Percentiles rank a stretch among this genome's conserved stretches.
Evolutionary conservation across 2,113 vertebrate species (phyloP).

Genomic region (Taxidea taxus): DNA sequence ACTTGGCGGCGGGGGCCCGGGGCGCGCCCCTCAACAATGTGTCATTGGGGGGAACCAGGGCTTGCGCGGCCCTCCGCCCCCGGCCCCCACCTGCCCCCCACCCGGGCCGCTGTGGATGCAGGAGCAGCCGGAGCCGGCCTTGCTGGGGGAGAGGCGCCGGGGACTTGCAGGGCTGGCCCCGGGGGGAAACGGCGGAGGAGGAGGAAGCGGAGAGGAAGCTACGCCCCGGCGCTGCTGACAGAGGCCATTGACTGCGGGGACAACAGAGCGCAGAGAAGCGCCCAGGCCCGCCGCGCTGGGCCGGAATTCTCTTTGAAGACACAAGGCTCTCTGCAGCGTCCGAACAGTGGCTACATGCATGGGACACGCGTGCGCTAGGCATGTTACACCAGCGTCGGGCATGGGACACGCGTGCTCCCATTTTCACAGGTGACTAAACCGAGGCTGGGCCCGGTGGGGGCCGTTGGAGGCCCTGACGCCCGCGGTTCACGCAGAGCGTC

Average conservation of each 20-base stretch:
- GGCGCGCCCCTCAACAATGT: no score
- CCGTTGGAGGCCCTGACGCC: not conserved
- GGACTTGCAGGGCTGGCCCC: constrained; percentile 55
- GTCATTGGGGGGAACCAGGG: not conserved
- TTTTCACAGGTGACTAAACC: not conserved
- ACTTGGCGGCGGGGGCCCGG: no score
- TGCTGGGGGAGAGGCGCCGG: constrained; percentile 68
- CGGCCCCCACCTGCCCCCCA: constrained; percentile 37
- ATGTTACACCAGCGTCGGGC: not conserved
- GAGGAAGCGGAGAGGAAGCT: constrained; percentile 78
- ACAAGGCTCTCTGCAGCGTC: not conserved
- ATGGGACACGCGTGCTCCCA: not conserved
- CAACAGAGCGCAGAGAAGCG: not conserved
- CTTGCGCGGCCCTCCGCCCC: not conserved
- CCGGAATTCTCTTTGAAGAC: not conserved
- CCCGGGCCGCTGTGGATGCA: constrained; percentile 65
- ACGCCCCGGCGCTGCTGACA: constrained; percentile 64
- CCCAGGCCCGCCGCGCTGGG: not conserved
- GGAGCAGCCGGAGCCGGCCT: constrained; percentile 68
- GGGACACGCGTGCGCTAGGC: not conserved
- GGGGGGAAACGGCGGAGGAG: constrained; percentile 75
- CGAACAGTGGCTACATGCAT: rapidly evolving
- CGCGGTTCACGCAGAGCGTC: not conserved
- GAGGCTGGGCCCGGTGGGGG: not conserved
- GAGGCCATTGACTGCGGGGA: constrained; percentile 48